phyloP scores from a whole-genome alignment of 2,797 vertebrate genomes.

The Nannoperca australis region DNA sequence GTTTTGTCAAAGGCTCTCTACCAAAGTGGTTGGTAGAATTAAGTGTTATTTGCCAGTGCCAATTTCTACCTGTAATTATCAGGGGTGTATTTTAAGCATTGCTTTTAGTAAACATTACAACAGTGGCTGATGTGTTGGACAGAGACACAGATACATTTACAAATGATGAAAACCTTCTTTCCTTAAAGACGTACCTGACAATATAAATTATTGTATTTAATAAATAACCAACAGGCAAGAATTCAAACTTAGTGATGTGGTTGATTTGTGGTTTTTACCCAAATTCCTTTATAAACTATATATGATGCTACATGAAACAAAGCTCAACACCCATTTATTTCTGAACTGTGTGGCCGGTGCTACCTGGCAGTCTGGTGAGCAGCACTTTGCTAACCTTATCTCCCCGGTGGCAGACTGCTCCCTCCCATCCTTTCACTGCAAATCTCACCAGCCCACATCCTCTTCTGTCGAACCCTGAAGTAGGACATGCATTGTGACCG shows the following conservation, averaged over 20 bases:
- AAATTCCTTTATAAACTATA: not conserved
- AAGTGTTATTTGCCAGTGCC: not conserved
- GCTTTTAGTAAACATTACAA: not conserved
- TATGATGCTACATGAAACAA: slow-evolving; percentile 10
- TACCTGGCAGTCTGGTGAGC: slow-evolving; percentile 38
- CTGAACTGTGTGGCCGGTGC: slow-evolving; percentile 4
- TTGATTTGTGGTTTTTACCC: not conserved
- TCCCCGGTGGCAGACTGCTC: slow-evolving; percentile 52
- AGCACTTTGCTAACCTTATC: slow-evolving; percentile 57
- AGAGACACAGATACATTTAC: not conserved
- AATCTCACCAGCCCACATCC: slow-evolving; percentile 54
- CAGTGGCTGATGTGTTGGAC: not conserved
- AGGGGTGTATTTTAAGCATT: slow-evolving; percentile 15
- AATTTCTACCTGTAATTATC: slow-evolving; percentile 3
- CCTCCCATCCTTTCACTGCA: slow-evolving; percentile 35
- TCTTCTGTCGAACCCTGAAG: slow-evolving; percentile 46
- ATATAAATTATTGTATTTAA: not conserved
- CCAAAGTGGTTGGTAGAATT: not conserved
- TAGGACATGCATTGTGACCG: slow-evolving; percentile 55
- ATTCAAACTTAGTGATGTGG: not conserved
- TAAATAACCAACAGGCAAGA: not conserved
- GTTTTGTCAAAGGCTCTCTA: not conserved
- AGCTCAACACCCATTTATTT: not conserved
- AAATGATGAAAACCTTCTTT: not conserved
- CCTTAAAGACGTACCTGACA: not conserved